These are phyloP conservation scores for Diarsia brunnea DNA, from an alignment of 2,888 invertebrate genomes.

Conservation along the genomic window DNA sequence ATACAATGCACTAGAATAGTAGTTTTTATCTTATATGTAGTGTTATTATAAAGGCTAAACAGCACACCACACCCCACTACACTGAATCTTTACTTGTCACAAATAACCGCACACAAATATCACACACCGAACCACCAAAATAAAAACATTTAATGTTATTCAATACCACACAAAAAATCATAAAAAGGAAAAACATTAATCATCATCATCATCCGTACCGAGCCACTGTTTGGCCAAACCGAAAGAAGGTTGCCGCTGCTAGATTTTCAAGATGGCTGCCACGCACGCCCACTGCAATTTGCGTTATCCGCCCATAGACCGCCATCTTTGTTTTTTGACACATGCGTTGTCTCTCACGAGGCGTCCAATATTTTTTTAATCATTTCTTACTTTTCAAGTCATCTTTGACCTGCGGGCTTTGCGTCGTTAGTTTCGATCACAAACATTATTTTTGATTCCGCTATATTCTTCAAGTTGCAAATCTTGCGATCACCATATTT, in stretches of 20 bases:
- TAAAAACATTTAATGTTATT: not conserved
- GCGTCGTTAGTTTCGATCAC: not conserved
- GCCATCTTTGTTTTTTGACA: constrained; percentile 10
- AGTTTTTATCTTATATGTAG: no score
- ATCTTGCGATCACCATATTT: not conserved
- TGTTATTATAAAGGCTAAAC: no score
- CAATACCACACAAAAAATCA: not conserved
- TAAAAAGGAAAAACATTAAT: no score
- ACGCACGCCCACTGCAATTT: not conserved
- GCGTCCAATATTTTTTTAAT: not conserved
- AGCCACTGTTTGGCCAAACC: not conserved
- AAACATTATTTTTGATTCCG: not conserved
- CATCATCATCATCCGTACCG: no score
- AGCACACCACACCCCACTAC: not conserved
- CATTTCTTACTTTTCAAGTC: not conserved
- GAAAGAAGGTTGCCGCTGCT: not conserved
- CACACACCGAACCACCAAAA: not conserved
- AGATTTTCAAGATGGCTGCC: not conserved
- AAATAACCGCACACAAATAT: not conserved
- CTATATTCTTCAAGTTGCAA: not conserved
- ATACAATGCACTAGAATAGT: no score
- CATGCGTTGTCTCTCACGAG: not conserved
- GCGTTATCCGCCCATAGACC: not conserved
- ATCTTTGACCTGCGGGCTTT: not conserved
- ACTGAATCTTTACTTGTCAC: not conserved